Evolutionary conservation across 2,888 invertebrate species (phyloP), one percentile per base, ranked within the genome.

Genomic region (Drosophila multiciliata): DNA sequence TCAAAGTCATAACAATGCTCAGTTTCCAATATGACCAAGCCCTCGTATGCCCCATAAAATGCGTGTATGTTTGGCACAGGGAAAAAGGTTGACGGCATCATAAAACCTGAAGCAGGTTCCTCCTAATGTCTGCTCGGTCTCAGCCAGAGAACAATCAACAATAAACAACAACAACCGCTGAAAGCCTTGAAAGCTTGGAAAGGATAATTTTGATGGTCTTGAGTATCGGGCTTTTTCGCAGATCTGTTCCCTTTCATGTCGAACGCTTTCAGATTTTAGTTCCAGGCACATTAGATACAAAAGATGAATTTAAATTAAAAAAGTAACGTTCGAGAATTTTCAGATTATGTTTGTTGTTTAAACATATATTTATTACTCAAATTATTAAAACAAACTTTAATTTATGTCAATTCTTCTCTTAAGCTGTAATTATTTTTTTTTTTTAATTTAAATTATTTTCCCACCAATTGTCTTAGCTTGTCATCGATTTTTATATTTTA

Each of bases 61-160:
- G 32, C 55, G 35, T 66, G 50, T 71, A 48, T 65, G 66, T 53
- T 55, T 32, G 48, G 42, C 20, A 15, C n/a, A 62, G 8, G 55
- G 38, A 54, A 69, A 76, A 77, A 72, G 63, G 69, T 62, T 78
- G 77, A 66, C 76, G 72, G 72, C 78, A 72, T 60, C 81, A 83
- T 83, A 83, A 86, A 86, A 86, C 75, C 77, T 83, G 74, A 86
- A 86, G 86, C 81, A 83, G 86, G 86, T 86, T 63, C 73, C 75
- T 59, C 71, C 73, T 72, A 82, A 84, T 82, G 82, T 82, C 80
- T 79, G 76, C 76, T 73, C 76, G 73, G 74, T 55, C 66, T 79
- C 70, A 68, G 82, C 65, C 69, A 69, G 71, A 73, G 77, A 66
- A 69, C 63, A 74, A 63, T 65, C 64, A 83, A 83, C 65, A 73